Percentiles rank a stretch among this genome's conserved stretches.
These are phyloP conservation scores for Gambusia affinis DNA, from an alignment of 2,113 vertebrate genomes.

Conservation along the genomic window DNA sequence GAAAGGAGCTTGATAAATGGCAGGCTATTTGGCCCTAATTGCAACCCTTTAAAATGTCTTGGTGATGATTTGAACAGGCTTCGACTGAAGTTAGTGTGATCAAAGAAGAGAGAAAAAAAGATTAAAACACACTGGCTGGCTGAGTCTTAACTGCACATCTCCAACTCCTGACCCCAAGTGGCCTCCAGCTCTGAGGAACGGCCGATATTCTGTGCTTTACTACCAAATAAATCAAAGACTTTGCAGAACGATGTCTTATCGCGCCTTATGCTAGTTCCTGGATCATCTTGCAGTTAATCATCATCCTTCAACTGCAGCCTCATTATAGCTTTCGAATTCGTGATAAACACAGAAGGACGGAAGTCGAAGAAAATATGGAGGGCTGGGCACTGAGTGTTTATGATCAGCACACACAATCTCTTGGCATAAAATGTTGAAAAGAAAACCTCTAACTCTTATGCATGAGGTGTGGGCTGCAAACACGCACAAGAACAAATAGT, in stretches of 20 bases:
- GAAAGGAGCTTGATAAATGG: slow-evolving; percentile 76
- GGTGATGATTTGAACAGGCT: slow-evolving; percentile 72
- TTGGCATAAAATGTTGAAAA: slow-evolving; percentile 1
- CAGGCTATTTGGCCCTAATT: slow-evolving; percentile 75
- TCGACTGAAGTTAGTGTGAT: slow-evolving; percentile 73
- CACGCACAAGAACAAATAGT: slow-evolving; percentile 18
- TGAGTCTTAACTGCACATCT: slow-evolving; percentile 64
- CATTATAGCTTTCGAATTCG: slow-evolving; percentile 64
- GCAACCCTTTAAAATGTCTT: slow-evolving; percentile 76
- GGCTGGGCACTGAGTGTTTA: slow-evolving; percentile 1
- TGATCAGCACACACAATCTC: slow-evolving; percentile 7
- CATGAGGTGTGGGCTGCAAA: slow-evolving; percentile 8
- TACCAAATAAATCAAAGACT: slow-evolving; percentile 73
- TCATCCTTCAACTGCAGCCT: slow-evolving; percentile 61
- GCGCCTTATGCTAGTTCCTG: slow-evolving; percentile 55
- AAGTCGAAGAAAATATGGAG: slow-evolving; percentile 27
- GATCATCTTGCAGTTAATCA: slow-evolving; percentile 71
- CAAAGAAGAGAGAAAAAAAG: slow-evolving; percentile 71
- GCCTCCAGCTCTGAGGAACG: slow-evolving; percentile 46
- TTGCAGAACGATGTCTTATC: slow-evolving; percentile 64
- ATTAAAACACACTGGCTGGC: slow-evolving; percentile 62
- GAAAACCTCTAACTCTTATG: slow-evolving; percentile 15
- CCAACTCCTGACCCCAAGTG: slow-evolving; percentile 61
- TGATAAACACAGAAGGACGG: slow-evolving; percentile 57
- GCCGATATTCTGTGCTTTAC: slow-evolving; percentile 54